These are phyloP conservation scores for Cistogaster globosa DNA, from an alignment of 2,888 invertebrate species.

Conservation along the genomic window DNA sequence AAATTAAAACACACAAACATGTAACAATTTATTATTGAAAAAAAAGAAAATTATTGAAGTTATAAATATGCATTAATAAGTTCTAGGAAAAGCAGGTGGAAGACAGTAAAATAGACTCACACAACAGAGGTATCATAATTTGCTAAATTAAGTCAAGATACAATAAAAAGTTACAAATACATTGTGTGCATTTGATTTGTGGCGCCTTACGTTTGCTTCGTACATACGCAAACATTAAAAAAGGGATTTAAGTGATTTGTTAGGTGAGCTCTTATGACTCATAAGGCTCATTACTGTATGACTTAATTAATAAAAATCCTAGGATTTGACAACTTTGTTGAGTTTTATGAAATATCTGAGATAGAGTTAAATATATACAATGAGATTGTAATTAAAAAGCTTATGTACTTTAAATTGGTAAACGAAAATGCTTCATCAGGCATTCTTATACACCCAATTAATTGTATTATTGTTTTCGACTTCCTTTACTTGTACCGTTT, in stretches of 20 bases:
- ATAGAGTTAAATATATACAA: too few species aligned
- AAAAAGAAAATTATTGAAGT: conserved; percentile 33
- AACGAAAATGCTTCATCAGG: too few species aligned
- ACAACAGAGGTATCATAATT: conserved; percentile 51
- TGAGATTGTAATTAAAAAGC: too few species aligned
- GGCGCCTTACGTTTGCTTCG: conserved; percentile 47
- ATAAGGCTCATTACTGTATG: conserved; percentile 9
- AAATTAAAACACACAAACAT: conserved; percentile 31
- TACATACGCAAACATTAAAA: conserved; percentile 1
- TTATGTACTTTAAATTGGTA: too few species aligned
- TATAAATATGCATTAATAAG: conserved; percentile 59
- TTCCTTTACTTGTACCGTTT: too few species aligned
- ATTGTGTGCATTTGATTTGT: conserved; percentile 61
- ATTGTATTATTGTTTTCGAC: too few species aligned
- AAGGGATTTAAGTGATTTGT: conserved; percentile 22
- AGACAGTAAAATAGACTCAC: conserved; percentile 10
- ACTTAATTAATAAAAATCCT: background rate
- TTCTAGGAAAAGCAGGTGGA: conserved; percentile 48
- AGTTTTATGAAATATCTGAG: too few species aligned
- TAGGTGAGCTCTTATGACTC: conserved; percentile 2
- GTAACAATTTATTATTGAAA: conserved; percentile 54
- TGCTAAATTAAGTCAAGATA: conserved; percentile 57
- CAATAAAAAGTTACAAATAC: conserved; percentile 48
- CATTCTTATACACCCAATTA: too few species aligned
- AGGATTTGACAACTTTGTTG: background rate